These are phyloP conservation scores for Hydractinia echinata DNA, from an alignment of 30 jellyfish, hydroid and myxozoan genomes.

Conservation along the genomic window DNA sequence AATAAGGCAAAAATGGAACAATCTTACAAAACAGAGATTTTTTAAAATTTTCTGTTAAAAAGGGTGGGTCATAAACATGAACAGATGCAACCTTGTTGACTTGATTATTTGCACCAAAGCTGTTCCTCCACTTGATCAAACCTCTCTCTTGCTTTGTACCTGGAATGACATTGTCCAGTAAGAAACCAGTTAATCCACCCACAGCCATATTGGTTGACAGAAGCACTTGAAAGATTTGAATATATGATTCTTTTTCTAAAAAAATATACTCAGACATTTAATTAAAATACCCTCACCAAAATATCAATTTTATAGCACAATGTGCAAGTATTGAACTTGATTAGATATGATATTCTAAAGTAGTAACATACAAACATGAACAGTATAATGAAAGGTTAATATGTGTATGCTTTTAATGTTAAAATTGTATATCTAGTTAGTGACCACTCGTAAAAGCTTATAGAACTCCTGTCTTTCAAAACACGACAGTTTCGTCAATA, in stretches of 20 bases:
- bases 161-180: conserved; percentile 78
- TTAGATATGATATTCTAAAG: too few species aligned
- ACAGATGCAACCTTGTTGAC: conserved; percentile 53
- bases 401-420: too few species aligned
- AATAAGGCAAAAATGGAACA: conserved; percentile 91
- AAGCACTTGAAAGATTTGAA: conserved; percentile 68
- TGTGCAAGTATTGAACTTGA: too few species aligned
- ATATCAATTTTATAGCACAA: too few species aligned
- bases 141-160: conserved; percentile 96
- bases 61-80: conserved; percentile 82
- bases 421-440: too few species aligned
- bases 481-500: too few species aligned
- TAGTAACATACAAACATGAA: too few species aligned
- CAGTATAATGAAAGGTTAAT: too few species aligned
- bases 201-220: conserved; percentile 94
- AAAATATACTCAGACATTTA: background rate
- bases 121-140: conserved; percentile 60
- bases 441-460: too few species aligned
- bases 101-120: conserved; percentile 16
- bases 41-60: conserved; percentile 34
- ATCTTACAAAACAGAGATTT: conserved; percentile 36
- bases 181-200: conserved; percentile 84
- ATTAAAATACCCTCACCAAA: background rate
- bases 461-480: too few species aligned
- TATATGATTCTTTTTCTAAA: conserved; percentile 37